Evolutionary conservation across 2,113 vertebrate genomes (phyloP).

Genomic region (Mola mola): DNA sequence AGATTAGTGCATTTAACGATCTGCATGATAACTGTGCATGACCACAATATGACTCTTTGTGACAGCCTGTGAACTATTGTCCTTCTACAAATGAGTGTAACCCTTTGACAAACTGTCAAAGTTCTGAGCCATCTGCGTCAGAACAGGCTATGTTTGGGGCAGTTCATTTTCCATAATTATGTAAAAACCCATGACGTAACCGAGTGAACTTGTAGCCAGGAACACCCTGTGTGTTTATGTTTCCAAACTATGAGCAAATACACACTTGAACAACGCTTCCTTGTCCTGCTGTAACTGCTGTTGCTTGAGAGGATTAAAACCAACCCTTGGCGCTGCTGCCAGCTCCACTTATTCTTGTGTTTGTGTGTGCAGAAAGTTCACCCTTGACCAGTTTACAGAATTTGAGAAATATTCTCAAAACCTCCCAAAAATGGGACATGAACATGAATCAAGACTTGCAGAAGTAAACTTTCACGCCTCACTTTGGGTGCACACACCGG

Average conservation of each 20-base stretch:
- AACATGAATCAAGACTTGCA: slow-evolving; percentile 2
- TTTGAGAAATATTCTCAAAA: slow-evolving; percentile 29
- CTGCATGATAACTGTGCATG: slow-evolving; percentile 3
- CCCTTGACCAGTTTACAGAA: slow-evolving; percentile 42
- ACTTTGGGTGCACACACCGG: neutral
- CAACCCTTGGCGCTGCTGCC: slow-evolving; percentile 59
- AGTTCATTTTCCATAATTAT: slow-evolving; percentile 76
- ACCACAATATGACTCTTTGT: neutral
- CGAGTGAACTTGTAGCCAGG: slow-evolving; percentile 58
- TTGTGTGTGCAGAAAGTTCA: slow-evolving; percentile 26
- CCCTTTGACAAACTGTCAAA: slow-evolving; percentile 31
- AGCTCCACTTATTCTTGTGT: slow-evolving; percentile 53
- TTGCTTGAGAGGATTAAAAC: slow-evolving; percentile 77
- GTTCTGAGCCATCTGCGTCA: slow-evolving; percentile 44
- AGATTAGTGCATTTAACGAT: slow-evolving; percentile 9
- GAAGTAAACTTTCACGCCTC: neutral
- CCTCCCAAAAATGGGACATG: neutral
- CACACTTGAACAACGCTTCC: slow-evolving; percentile 77
- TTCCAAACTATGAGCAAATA: slow-evolving; percentile 77
- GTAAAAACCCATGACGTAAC: slow-evolving; percentile 80
- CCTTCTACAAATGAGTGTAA: slow-evolving; percentile 22
- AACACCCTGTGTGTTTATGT: slow-evolving; percentile 70
- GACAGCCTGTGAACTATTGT: neutral
- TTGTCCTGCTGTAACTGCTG: slow-evolving; percentile 76
- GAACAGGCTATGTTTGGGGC: slow-evolving; percentile 57